Evolutionary conservation across 2,113 vertebrate species (phyloP).

Genomic region (Clupea harengus): DNA sequence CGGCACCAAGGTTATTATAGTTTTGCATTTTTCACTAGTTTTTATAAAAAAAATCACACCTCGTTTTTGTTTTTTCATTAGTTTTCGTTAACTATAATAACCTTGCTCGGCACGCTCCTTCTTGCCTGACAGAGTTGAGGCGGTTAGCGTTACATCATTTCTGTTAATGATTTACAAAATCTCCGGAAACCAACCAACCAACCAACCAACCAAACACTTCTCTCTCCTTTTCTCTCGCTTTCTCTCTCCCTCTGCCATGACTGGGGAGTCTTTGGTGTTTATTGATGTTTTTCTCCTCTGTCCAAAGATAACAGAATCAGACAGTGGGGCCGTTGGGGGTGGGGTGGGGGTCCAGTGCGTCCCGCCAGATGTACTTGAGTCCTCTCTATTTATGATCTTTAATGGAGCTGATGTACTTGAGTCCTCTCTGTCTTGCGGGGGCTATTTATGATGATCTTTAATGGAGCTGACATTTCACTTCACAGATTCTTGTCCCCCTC

Average conservation of each 20-base stretch:
- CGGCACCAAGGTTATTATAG: too few relatives aligned
- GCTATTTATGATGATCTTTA: neutral
- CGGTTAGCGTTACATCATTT: neutral
- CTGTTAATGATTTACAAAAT: neutral
- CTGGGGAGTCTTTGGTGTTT: neutral
- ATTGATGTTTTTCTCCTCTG: neutral
- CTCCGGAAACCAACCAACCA: neutral
- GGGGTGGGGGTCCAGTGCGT: neutral
- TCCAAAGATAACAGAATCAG: constrained; percentile 9
- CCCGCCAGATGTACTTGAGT: neutral
- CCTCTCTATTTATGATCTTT: neutral
- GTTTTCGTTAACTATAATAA: too few relatives aligned
- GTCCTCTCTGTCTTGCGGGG: neutral
- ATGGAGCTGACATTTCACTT: neutral
- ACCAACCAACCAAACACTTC: neutral
- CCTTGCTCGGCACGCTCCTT: neutral
- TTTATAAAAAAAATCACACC: too few relatives aligned
- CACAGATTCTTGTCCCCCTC: neutral
- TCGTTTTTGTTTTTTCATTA: too few relatives aligned
- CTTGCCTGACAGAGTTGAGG: neutral
- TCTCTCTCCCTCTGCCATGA: neutral
- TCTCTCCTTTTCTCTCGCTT: neutral
- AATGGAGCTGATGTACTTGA: neutral
- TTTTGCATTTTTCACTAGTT: too few relatives aligned
- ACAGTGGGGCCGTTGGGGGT: too few relatives aligned